Conservation (phyloP, 2,113 vertebrate genomes). For the Pterocles orientalis region DNA sequence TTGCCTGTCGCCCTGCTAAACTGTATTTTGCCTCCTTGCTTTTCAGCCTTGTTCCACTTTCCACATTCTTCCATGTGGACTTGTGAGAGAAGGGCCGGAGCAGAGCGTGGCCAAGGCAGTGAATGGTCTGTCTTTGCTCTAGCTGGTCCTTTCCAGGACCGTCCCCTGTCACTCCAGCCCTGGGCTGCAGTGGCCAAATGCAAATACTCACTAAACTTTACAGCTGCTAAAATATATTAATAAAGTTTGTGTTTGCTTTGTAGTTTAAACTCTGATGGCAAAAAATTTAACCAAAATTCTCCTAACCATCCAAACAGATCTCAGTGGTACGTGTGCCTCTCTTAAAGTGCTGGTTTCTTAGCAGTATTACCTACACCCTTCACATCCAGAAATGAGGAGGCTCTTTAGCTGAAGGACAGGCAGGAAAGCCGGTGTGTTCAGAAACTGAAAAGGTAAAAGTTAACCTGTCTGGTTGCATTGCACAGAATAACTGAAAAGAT, state of each 20-base stretch:
- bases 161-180: not conserved
- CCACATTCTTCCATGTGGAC: not conserved
- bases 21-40: not conserved
- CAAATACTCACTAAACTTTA: not conserved
- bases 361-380: not conserved
- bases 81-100: not conserved
- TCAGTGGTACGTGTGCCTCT: not conserved
- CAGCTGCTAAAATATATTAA: no score
- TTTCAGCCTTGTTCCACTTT: not conserved
- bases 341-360: not conserved
- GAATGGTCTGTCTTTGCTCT: not conserved
- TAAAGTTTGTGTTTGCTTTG: not conserved
- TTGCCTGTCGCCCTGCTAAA: not conserved
- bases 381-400: not conserved
- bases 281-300: not conserved
- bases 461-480: not conserved
- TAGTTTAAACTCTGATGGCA: not conserved
- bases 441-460: not conserved
- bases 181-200: not conserved
- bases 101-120: not conserved
- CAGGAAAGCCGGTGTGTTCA: not conserved
- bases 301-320: not conserved
- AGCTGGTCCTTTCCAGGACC: not conserved
- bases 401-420: not conserved
- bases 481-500: not conserved